Base-by-base conservation (phyloP, 2,888 invertebrate genomes). In the Mamestra brassicae region DNA sequence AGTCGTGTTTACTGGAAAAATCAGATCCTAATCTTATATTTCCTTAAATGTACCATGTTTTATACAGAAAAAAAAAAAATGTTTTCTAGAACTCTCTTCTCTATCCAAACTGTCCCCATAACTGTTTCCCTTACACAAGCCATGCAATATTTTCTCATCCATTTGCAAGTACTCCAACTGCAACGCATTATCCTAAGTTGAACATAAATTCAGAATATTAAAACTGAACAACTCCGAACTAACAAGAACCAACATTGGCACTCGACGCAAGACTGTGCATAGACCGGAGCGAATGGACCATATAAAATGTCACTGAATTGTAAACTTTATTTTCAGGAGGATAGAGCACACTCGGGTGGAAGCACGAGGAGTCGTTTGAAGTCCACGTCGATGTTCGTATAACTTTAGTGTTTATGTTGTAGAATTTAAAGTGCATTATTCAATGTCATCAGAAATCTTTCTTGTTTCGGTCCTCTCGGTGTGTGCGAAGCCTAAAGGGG, bases 191-290 rank as follows among this genome's bases (percentile, higher is more conserved):
- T 54, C 52, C 50, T 47, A 65, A 76, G 78, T 76, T 61, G 50
- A 71, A 65, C 61, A 60, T 73, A 71, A 62, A 81, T 81, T 80
- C 60, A 65, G 60, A 72, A 72, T 78, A 76, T 71, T 77, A 76
- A 80, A 78, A 74, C 66, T 71, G 60, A 75, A 75, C 61, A 79
- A 74, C 76, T 74, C 64, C 15, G n/a, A 78, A 84, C 81, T 76
- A 75, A 75, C 74, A 74, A 75, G 66, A 62, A 67, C 68, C 68
- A 82, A 77, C 82, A 84, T 77, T 77, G 70, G 77, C 69, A 67
- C 80, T 83, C 55, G 34, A 76, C 42, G 61, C 81, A 81, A 76
- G 65, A 80, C 81, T 73, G 4, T 15, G 47, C 13, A 36, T 8
- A 54, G 47, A 80, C 80, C 74, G 34, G n/a, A 61, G 38, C 15